A percentile compares a stretch with the other conserved stretches of the same genome.
Conservation (phyloP, 1,140 invertebrate genomes). For the Lineus longissimus region DNA sequence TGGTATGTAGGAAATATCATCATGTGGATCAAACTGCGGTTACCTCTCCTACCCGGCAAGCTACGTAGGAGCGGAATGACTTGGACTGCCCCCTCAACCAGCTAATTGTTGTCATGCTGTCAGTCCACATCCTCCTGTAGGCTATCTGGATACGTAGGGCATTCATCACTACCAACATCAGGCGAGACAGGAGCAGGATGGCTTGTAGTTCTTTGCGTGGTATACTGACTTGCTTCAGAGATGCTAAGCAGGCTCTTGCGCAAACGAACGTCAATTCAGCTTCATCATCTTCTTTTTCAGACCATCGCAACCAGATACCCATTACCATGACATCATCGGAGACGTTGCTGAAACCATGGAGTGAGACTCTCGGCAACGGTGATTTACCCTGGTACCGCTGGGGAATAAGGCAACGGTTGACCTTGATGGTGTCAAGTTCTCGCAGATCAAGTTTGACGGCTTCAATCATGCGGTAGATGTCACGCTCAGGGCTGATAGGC, state of each 20-base stretch:
- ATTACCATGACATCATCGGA: neutral
- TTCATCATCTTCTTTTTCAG: too few species aligned
- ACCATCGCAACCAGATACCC: neutral
- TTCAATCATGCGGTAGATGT: neutral
- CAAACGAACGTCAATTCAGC: neutral
- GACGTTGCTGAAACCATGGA: neutral
- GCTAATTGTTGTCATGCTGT: neutral
- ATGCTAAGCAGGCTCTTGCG: neutral
- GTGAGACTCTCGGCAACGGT: neutral
- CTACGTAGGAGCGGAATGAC: neutral
- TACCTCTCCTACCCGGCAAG: neutral
- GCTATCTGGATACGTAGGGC: neutral
- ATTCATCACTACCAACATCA: neutral
- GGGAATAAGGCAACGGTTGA: constrained; percentile 1
- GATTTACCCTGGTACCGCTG: neutral
- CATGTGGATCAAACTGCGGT: neutral
- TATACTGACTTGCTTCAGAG: neutral
- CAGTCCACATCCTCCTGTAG: neutral
- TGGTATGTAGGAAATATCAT: neutral
- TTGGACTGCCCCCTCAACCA: constrained; percentile 3
- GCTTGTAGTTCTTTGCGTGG: constrained; percentile 4
- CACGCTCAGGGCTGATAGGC: neutral
- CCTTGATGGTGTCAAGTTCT: neutral
- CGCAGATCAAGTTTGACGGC: neutral
- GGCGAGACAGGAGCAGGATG: neutral